Conservation (phyloP, 1,140 invertebrate species). For the Papilio machaon region DNA sequence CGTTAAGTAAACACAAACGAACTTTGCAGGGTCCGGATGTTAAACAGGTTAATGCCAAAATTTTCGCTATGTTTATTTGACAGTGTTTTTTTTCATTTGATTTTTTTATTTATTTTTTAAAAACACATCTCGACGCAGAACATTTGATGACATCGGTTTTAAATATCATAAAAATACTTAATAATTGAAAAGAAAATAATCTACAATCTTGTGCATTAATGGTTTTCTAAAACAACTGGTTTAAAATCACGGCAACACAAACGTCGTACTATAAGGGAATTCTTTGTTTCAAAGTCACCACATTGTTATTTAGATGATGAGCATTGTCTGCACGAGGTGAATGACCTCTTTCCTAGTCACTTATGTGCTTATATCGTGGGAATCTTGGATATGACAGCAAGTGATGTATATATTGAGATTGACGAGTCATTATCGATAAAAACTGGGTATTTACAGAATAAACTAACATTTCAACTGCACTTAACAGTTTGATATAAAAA, state of each 20-base stretch:
- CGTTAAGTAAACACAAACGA: slow-evolving; percentile 23
- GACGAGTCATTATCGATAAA: not conserved
- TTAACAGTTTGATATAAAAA: slow-evolving; percentile 1
- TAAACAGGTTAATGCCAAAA: not conserved
- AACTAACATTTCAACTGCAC: not conserved
- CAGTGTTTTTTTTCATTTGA: not conserved
- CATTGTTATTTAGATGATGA: not conserved
- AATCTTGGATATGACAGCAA: not conserved
- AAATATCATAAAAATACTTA: not conserved
- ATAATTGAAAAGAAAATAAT: not conserved
- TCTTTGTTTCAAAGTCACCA: not conserved
- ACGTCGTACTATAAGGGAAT: not conserved
- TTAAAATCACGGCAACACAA: not conserved
- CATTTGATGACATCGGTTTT: not conserved
- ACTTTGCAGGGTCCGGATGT: not conserved
- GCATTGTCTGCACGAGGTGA: not conserved
- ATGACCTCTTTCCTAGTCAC: not conserved
- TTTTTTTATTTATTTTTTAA: not conserved
- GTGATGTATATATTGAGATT: not conserved
- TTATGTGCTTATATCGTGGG: not conserved
- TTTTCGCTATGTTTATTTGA: not conserved
- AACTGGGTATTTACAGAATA: slow-evolving; percentile 8
- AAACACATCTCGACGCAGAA: not conserved
- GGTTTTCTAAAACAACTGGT: not conserved
- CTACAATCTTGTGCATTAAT: not conserved